Evolutionary conservation across 1,140 invertebrate genomes (phyloP).

Genomic region (Leucophenga varia): DNA sequence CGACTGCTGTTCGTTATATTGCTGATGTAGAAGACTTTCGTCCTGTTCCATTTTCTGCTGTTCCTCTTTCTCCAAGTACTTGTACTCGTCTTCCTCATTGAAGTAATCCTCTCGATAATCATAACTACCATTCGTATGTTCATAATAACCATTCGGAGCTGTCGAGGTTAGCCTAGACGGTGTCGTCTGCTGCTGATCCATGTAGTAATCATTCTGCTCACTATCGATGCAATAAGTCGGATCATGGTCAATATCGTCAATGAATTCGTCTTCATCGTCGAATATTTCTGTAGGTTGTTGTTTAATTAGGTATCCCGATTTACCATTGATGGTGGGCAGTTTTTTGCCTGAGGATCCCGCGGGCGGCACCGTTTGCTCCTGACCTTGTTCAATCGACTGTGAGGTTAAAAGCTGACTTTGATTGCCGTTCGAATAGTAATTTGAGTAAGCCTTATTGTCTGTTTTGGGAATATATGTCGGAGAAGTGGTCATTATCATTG

Average conservation of each 20-base stretch:
- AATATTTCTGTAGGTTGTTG: conserved; percentile 51
- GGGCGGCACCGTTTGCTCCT: conserved; percentile 36
- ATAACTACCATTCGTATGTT: conserved; percentile 39
- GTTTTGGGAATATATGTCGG: not conserved
- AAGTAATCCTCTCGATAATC: conserved; percentile 56
- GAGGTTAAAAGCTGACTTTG: conserved; percentile 12
- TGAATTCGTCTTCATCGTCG: conserved; percentile 29
- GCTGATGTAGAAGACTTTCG: conserved; percentile 11
- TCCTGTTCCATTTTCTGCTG: conserved; percentile 31
- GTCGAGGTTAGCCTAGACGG: conserved; percentile 49
- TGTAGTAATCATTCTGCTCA: conserved; percentile 47
- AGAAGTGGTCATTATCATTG: conserved; percentile 1
- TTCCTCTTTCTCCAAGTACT: conserved; percentile 51
- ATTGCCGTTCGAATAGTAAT: conserved; percentile 33
- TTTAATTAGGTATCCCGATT: conserved; percentile 41
- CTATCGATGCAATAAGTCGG: conserved; percentile 40
- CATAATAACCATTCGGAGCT: conserved; percentile 44
- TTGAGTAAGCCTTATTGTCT: conserved; percentile 14
- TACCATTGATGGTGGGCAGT: conserved; percentile 53
- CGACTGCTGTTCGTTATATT: conserved; percentile 30
- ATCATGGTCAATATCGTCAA: conserved; percentile 18
- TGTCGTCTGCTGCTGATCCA: conserved; percentile 47
- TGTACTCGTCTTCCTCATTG: conserved; percentile 54
- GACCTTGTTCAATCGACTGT: conserved; percentile 15
- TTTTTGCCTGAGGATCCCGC: conserved; percentile 46